Percentiles rank a stretch among this genome's conserved stretches.
phyloP scores from a whole-genome alignment of 2,113 vertebrate genomes.

The Lanius collurio region DNA sequence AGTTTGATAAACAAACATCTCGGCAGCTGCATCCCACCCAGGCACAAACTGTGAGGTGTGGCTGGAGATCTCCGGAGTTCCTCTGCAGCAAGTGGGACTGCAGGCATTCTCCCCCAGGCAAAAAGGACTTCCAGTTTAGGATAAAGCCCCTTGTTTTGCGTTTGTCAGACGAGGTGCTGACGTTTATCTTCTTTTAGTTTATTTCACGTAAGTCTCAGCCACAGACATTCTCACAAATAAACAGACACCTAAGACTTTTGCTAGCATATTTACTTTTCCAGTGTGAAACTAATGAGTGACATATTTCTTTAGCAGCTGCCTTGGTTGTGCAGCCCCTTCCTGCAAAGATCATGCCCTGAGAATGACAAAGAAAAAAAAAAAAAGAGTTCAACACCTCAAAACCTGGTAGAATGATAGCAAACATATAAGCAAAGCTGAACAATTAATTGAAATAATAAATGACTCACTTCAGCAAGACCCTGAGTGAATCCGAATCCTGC shows the following conservation, averaged over 20 bases:
- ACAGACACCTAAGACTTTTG: slow-evolving; percentile 40
- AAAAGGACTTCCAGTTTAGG: not conserved
- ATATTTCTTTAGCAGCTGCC: slow-evolving; percentile 68
- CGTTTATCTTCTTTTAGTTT: slow-evolving; percentile 57
- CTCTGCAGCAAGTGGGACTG: not conserved
- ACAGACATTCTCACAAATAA: slow-evolving; percentile 66
- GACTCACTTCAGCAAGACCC: slow-evolving; percentile 35
- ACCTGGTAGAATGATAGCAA: slow-evolving; percentile 33
- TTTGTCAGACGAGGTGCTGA: slow-evolving; percentile 49
- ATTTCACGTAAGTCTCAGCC: slow-evolving; percentile 22
- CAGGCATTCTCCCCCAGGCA: not conserved
- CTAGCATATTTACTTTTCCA: slow-evolving; percentile 60
- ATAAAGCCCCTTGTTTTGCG: slow-evolving; percentile 14
- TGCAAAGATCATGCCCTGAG: slow-evolving; percentile 29
- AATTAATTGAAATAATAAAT: slow-evolving; percentile 70
- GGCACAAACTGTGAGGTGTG: not conserved
- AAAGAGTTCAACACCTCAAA: slow-evolving; percentile 28
- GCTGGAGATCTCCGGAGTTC: not conserved
- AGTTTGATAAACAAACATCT: slow-evolving; percentile 30
- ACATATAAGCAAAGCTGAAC: slow-evolving; percentile 12
- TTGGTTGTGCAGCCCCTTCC: slow-evolving; percentile 37
- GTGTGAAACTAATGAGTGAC: slow-evolving; percentile 69
- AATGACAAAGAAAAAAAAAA: not conserved
- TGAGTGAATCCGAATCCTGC: slow-evolving; percentile 15
- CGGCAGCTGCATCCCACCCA: slow-evolving; percentile 46